These are phyloP conservation scores for Phoxinus dragarum DNA, from an alignment of 2,797 vertebrate species.

Conservation along the genomic window DNA sequence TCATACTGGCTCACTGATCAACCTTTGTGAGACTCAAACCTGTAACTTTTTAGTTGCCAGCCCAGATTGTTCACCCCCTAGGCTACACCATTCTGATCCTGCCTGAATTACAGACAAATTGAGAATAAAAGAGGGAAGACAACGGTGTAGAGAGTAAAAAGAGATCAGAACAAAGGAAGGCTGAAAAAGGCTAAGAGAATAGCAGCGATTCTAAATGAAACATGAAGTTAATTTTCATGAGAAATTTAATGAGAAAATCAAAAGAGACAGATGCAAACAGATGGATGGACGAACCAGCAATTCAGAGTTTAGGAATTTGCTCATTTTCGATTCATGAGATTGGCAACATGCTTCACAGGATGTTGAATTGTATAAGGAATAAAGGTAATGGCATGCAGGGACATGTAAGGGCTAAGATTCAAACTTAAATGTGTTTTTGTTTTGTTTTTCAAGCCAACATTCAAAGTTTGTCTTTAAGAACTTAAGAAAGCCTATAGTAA, in stretches of 20 bases:
- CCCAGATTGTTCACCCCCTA: neutral
- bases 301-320: neutral
- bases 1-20: neutral
- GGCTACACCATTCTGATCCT: neutral
- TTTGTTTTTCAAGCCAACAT: neutral
- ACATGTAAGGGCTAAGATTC: neutral
- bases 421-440: neutral
- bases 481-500: neutral
- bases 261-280: conserved; percentile 37
- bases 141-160: neutral
- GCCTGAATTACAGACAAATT: neutral
- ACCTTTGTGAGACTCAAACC: neutral
- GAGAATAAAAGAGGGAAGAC: neutral
- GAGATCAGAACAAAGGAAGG: conserved; percentile 1
- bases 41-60: neutral
- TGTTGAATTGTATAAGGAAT: neutral
- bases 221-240: neutral
- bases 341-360: neutral
- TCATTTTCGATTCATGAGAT: neutral
- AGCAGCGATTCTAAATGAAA: neutral
- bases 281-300: conserved; percentile 38
- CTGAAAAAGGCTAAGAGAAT: neutral
- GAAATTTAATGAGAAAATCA: conserved; percentile 7
- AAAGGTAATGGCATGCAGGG: neutral
- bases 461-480: neutral